phyloP scores from a whole-genome alignment of 2,113 vertebrate species.

The Myocastor coypus region DNA sequence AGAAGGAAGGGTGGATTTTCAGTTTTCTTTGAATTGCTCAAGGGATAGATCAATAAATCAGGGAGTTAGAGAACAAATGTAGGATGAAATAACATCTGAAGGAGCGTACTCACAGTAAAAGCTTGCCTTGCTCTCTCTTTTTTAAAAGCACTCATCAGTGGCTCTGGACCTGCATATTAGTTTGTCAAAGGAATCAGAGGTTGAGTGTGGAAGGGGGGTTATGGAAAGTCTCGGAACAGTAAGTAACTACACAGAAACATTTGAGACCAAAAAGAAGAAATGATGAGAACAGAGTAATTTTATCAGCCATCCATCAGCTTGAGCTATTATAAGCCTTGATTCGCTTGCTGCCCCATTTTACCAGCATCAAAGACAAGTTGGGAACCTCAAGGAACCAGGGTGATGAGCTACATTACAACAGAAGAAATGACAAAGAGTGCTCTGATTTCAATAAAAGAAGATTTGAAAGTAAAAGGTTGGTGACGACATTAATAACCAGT shows the following conservation, averaged over 20 bases:
- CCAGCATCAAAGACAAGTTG: slow-evolving; percentile 58
- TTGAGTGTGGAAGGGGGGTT: not conserved
- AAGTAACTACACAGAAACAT: slow-evolving; percentile 65
- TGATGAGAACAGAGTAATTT: slow-evolving; percentile 50
- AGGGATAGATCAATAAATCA: slow-evolving; percentile 80
- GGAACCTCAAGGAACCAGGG: slow-evolving; percentile 63
- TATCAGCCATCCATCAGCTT: slow-evolving; percentile 54
- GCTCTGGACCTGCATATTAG: slow-evolving; percentile 57
- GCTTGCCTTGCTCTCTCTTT: slow-evolving; percentile 64
- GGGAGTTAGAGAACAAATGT: slow-evolving; percentile 71
- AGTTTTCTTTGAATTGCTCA: slow-evolving; percentile 76
- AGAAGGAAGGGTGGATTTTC: slow-evolving; percentile 58
- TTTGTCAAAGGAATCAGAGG: slow-evolving; percentile 32
- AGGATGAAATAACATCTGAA: slow-evolving; percentile 81
- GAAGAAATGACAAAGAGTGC: slow-evolving; percentile 70
- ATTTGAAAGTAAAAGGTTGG: slow-evolving; percentile 75
- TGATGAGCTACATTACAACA: slow-evolving; percentile 72
- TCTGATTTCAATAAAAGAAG: slow-evolving; percentile 82
- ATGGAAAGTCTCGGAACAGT: not conserved
- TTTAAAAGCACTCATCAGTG: slow-evolving; percentile 29
- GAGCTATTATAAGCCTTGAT: slow-evolving; percentile 67
- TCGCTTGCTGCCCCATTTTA: slow-evolving; percentile 77
- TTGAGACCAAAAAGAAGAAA: slow-evolving; percentile 50
- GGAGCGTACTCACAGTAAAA: slow-evolving; percentile 73
- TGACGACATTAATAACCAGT: slow-evolving; percentile 83